Base-by-base conservation (phyloP, 2,113 vertebrate genomes). In the Bos javanicus region DNA sequence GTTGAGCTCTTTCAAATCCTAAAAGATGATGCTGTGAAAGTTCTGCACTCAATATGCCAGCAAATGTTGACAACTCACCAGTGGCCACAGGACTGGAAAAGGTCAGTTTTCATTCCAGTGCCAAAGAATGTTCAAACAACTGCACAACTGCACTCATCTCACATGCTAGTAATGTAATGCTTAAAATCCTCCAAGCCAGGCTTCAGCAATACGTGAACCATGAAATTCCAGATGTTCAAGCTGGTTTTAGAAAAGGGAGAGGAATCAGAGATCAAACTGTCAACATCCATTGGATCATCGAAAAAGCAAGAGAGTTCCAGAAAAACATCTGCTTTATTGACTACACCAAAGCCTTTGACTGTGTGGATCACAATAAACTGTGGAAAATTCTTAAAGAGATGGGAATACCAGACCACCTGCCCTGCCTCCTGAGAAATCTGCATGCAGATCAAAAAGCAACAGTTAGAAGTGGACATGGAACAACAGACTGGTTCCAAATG, bases 141-240 rank as follows among this genome's bases (percentile, higher is more conserved):
- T 6, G 13, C 60, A 62, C 13, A 62, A 30, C 3, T 62, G 60
- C 28, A 62, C 13, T 30, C 28, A 30, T 62, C 62, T 64, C 15
- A 64, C 62, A n/a, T 1, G 1, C 30, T 64, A n/a, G 30, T 64
- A 57, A 57, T 10, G 8, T 25, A 64, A 64, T 64, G 15, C 8
- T 64, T 7, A 64, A 64, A 64, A 64, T 64, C 17, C 62, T 64
- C 33, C 33, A 64, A 64, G 30, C 62, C 7, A 64, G 30, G 62
- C 62, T n/a, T 64, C 62, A n/a, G 7, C 15, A 64, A 5, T n/a
- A 64, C 3, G 2, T 64, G 62, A n/a, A n/a, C 2, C 0, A 1
- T 64, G 30, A n/a, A 64, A 1, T 64, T n/a, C 7, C 62, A n/a
- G 7, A 64, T n/a, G 33, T 64, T 64, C 62, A 64, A 9, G 33